phyloP scores from a whole-genome alignment of 2,888 invertebrate species.

The Anaspis maculata region DNA sequence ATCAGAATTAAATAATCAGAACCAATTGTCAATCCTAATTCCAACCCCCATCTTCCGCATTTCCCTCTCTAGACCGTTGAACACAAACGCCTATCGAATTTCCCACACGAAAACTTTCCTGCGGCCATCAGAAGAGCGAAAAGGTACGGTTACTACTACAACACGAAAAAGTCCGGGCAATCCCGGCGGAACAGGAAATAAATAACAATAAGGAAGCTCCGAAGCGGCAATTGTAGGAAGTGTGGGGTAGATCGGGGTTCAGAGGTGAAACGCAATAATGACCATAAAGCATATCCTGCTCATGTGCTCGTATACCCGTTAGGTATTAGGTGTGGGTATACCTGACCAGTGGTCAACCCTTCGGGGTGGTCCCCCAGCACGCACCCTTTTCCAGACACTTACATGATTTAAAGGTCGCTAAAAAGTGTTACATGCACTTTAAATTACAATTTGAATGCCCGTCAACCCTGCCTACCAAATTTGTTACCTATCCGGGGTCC shows the following conservation, averaged over 20 bases:
- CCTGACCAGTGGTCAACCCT: conserved; percentile 22
- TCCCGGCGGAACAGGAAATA: conserved; percentile 9
- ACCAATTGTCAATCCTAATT: no score
- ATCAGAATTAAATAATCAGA: no score
- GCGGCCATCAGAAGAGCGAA: conserved; percentile 1
- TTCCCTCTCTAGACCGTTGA: no score
- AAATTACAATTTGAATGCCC: conserved; percentile 31
- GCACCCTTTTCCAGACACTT: conserved; percentile 27
- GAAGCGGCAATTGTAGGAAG: conserved; percentile 19
- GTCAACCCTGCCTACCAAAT: conserved; percentile 33
- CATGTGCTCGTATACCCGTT: conserved; percentile 23
- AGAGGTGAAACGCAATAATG: conserved; percentile 27
- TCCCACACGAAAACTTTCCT: conserved; percentile 1
- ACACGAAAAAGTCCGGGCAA: conserved; percentile 1
- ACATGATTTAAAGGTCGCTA: conserved; percentile 34
- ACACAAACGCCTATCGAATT: not conserved
- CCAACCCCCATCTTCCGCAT: no score
- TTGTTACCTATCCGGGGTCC: conserved; percentile 21
- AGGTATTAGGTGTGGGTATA: no score
- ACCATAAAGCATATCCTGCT: no score
- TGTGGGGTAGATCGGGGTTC: conserved; percentile 28
- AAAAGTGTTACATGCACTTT: conserved; percentile 36
- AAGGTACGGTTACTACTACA: no score
- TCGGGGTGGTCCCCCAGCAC: conserved; percentile 27
- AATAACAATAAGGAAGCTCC: conserved; percentile 26